These are phyloP conservation scores for Heliconius ismenius DNA, from an alignment of 2,888 invertebrate genomes.

Conservation along the genomic window DNA sequence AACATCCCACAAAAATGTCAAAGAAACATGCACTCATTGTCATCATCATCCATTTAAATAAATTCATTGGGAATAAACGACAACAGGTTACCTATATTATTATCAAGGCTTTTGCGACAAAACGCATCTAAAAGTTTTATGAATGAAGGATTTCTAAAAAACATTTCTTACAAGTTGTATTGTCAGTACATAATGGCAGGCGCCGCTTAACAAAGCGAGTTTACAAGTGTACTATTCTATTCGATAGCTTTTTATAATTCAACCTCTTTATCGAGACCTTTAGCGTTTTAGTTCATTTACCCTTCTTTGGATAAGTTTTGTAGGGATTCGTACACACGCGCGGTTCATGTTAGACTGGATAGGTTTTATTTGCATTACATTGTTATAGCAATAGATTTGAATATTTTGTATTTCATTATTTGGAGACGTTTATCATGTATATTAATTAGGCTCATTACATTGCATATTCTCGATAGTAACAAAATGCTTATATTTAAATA, in stretches of 20 bases:
- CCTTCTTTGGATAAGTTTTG: slow-evolving; percentile 50
- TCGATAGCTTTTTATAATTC: slow-evolving; percentile 78
- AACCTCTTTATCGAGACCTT: slow-evolving; percentile 67
- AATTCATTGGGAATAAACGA: slow-evolving; percentile 54
- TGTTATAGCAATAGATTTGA: slow-evolving; percentile 78
- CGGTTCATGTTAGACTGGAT: slow-evolving; percentile 62
- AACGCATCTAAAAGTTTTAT: slow-evolving; percentile 75
- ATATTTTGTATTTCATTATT: slow-evolving; percentile 76
- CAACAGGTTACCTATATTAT: slow-evolving; percentile 73
- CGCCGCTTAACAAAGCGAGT: slow-evolving; percentile 76
- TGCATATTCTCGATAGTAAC: slow-evolving; percentile 45
- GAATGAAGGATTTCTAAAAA: slow-evolving; percentile 80
- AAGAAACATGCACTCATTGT: slow-evolving; percentile 14
- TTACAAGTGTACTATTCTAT: slow-evolving; percentile 79
- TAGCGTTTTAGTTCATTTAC: slow-evolving; percentile 54
- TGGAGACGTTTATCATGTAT: slow-evolving; percentile 66
- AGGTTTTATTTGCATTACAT: slow-evolving; percentile 77
- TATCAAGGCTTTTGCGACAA: slow-evolving; percentile 69
- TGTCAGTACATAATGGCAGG: slow-evolving; percentile 78
- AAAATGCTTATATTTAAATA: neutral
- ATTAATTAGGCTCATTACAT: no score
- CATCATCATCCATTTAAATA: slow-evolving; percentile 46
- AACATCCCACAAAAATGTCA: neutral
- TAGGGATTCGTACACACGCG: slow-evolving; percentile 47
- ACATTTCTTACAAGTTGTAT: slow-evolving; percentile 80